These are phyloP conservation scores for Caranx melampygus DNA, from an alignment of 2,113 vertebrate species.

Conservation along the genomic window DNA sequence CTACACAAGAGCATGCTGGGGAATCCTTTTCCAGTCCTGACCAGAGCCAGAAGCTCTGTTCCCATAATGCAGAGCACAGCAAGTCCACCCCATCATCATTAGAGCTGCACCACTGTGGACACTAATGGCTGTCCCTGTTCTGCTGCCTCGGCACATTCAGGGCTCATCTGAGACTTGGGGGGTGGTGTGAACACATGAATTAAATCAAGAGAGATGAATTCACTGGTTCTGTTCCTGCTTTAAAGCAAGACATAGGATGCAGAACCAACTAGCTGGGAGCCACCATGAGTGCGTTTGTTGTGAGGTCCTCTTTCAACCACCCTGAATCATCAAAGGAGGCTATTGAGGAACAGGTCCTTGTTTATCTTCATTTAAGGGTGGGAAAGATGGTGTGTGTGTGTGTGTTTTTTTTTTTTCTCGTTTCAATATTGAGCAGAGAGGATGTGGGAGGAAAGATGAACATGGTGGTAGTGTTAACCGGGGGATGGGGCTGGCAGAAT, in stretches of 20 bases:
- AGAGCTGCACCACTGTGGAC: slow-evolving; percentile 64
- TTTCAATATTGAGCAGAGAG: slow-evolving; percentile 64
- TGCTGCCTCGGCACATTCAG: slow-evolving; percentile 80
- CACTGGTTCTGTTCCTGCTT: slow-evolving; percentile 14
- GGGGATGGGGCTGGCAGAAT: slow-evolving; percentile 67
- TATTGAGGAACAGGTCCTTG: slow-evolving; percentile 66
- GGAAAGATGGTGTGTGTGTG: slow-evolving; percentile 42
- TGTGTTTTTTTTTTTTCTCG: slow-evolving; percentile 72
- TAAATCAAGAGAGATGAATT: slow-evolving; percentile 66
- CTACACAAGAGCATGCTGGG: slow-evolving; percentile 40
- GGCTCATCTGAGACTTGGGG: slow-evolving; percentile 70
- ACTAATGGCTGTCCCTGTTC: slow-evolving; percentile 76
- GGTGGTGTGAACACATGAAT: slow-evolving; percentile 63
- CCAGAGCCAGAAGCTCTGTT: slow-evolving; percentile 29
- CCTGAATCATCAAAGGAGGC: slow-evolving; percentile 52
- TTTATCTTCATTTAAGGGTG: slow-evolving; percentile 80
- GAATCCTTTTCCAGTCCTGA: slow-evolving; percentile 33
- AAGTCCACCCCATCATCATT: slow-evolving; percentile 83
- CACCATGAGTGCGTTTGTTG: slow-evolving; percentile 16
- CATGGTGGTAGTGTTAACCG: slow-evolving; percentile 59
- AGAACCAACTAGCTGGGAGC: slow-evolving; percentile 2
- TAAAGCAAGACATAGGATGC: slow-evolving; percentile 18
- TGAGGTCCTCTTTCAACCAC: slow-evolving; percentile 44
- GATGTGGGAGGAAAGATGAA: slow-evolving; percentile 33
- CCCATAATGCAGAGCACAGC: slow-evolving; percentile 75